Conservation (phyloP, 92 coral and sea anemone genomes). For the Diadumene lineata region DNA sequence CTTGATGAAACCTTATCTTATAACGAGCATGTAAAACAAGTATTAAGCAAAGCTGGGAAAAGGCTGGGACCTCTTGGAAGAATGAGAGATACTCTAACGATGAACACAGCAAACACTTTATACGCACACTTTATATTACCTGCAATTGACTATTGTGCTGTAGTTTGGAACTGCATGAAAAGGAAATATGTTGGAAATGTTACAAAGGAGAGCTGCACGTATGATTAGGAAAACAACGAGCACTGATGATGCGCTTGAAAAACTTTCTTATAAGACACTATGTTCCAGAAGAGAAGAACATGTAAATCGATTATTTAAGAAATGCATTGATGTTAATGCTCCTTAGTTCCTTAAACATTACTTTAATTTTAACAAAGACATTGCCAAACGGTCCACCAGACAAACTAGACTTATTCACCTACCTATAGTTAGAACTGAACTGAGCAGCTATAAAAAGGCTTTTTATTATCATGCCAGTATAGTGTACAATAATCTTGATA, state of each 20-base stretch:
- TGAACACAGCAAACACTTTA: conserved; percentile 33
- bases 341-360: conserved; percentile 1
- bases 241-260: too few relatives aligned
- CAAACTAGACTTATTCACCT: not conserved
- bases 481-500: conserved; percentile 2
- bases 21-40: conserved; percentile 30
- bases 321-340: not conserved
- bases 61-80: conserved; percentile 53
- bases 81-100: conserved; percentile 25
- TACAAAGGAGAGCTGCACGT: conserved; percentile 40
- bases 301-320: conserved; percentile 2
- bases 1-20: too few relatives aligned
- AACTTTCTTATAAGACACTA: too few relatives aligned
- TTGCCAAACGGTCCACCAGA: not conserved
- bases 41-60: conserved; percentile 45
- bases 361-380: conserved; percentile 1
- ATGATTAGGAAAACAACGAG: conserved; percentile 2
- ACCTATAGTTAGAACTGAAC: conserved; percentile 2
- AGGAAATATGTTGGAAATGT: conserved; percentile 23
- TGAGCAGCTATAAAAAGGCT: not conserved
- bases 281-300: too few relatives aligned
- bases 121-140: conserved; percentile 41
- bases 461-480: conserved; percentile 9
- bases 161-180: conserved; percentile 45
- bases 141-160: conserved; percentile 42